phyloP scores from a whole-genome alignment of 2,113 vertebrate species.

The Perca flavescens region DNA sequence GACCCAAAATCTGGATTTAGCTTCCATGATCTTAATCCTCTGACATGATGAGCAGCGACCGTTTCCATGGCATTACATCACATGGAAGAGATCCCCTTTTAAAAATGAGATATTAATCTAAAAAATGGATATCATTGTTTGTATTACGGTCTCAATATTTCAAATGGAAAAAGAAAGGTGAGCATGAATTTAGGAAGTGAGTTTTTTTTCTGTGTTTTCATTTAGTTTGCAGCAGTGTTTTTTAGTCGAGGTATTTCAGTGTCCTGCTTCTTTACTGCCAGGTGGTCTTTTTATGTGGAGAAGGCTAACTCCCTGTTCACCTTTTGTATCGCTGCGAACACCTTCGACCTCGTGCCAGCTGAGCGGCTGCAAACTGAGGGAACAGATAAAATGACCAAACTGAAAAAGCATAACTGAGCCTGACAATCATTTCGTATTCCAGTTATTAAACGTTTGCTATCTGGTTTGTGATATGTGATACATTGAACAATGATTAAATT shows the following conservation, averaged over 20 bases:
- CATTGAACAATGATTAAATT: neutral
- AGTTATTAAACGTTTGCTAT: neutral
- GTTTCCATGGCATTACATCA: slow-evolving; percentile 41
- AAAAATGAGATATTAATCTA: slow-evolving; percentile 72
- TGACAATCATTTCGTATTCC: neutral
- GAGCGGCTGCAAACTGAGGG: neutral
- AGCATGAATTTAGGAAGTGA: slow-evolving; percentile 27
- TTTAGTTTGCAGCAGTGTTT: slow-evolving; percentile 7
- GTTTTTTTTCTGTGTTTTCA: neutral
- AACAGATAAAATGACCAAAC: neutral
- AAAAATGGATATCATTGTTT: slow-evolving; percentile 53
- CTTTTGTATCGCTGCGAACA: slow-evolving; percentile 22
- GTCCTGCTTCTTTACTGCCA: slow-evolving; percentile 10
- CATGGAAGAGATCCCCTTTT: slow-evolving; percentile 46
- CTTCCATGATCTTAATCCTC: slow-evolving; percentile 42
- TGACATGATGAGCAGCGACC: neutral
- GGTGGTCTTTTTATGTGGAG: slow-evolving; percentile 19
- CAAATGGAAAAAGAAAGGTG: slow-evolving; percentile 37
- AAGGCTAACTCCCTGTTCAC: slow-evolving; percentile 21
- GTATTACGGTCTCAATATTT: slow-evolving; percentile 47
- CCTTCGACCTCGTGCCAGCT: slow-evolving; percentile 37
- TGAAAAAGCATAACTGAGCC: neutral
- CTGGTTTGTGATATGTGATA: neutral
- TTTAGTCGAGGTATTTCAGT: neutral
- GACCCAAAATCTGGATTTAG: slow-evolving; percentile 53